Evolutionary conservation across 2,888 invertebrate genomes (phyloP).

Genomic region (Meteorus colon): DNA sequence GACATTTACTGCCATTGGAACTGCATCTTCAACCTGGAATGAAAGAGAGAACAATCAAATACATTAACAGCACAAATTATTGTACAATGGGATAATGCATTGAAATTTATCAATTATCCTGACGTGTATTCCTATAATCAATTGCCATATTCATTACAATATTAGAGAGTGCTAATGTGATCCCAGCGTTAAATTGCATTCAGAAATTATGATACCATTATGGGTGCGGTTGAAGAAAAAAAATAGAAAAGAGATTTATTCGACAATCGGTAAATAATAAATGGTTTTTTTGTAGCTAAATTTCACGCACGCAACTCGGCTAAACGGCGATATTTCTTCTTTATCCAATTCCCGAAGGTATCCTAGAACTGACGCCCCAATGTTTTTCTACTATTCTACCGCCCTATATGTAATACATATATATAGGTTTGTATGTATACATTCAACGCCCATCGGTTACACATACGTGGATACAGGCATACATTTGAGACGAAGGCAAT

Average conservation of each 20-base stretch:
- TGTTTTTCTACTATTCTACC: slow-evolving; percentile 22
- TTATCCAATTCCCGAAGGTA: slow-evolving; percentile 15
- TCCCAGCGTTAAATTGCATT: background rate
- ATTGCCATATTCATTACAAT: background rate
- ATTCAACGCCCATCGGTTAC: background rate
- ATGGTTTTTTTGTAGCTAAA: slow-evolving; percentile 2
- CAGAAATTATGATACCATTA: background rate
- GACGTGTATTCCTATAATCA: background rate
- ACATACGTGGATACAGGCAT: background rate
- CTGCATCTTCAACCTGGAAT: background rate
- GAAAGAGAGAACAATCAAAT: background rate
- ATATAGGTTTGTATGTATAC: background rate
- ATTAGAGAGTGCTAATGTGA: background rate
- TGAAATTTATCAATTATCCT: too few relatives aligned
- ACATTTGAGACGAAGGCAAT: background rate
- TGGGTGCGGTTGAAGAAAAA: background rate
- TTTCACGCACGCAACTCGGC: background rate
- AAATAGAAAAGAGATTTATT: background rate
- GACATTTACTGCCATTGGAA: too few relatives aligned
- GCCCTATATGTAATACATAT: background rate
- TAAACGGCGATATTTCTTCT: slow-evolving; percentile 31
- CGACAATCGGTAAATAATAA: slow-evolving; percentile 19
- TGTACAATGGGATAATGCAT: too few relatives aligned
- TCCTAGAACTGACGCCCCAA: slow-evolving; percentile 8
- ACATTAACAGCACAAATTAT: background rate